Evolutionary conservation across 2,797 vertebrate genomes (phyloP), one percentile per base, ranked within the genome.

Genomic region (Acanthis flammea): DNA sequence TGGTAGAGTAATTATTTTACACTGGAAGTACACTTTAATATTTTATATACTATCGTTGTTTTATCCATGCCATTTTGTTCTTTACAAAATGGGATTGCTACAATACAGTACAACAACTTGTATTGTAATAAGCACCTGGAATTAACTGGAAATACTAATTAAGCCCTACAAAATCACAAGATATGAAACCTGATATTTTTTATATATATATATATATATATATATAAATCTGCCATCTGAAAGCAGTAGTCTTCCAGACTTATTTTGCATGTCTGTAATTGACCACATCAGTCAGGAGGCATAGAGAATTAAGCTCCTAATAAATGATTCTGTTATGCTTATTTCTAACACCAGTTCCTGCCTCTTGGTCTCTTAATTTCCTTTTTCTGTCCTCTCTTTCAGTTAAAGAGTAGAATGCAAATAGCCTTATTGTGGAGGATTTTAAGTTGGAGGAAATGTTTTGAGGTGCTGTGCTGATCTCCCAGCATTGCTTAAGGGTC

Each of bases 1-100:
- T 70, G 67, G 23, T 94, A 66, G 76, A 91, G 75, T 92, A 88
- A 91, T 94, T 94, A 88, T 92, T 95, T 96, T 92, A 93, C 51
- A 75, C 66, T 88, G 62, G 66, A 86, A 86, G 51, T 91, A 41
- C 42, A 73, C 12, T 85, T 94, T 77, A 91, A 80, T 95, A 93
- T 96, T 95, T 91, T 68, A 87, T 88, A 92, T 68, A 41, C n/a
- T 89, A 50, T 67, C 1, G 1, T 94, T 90, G 74, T 79, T 92
- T 86, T 84, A 94, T 83, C 85, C 28, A 9, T 94, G 71, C 79
- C 44, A 55, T 72, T 75, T 89, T 91, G 45, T 88, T 65, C 73
- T 83, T 86, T 90, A 91, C 54, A 66, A 75, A 87, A 72, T 78
- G 41, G 31, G 14, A 75, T 78, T 58, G 24, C 30, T 92, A 9